Conservation (phyloP, 2,113 vertebrate species). For the Rostratula benghalensis region DNA sequence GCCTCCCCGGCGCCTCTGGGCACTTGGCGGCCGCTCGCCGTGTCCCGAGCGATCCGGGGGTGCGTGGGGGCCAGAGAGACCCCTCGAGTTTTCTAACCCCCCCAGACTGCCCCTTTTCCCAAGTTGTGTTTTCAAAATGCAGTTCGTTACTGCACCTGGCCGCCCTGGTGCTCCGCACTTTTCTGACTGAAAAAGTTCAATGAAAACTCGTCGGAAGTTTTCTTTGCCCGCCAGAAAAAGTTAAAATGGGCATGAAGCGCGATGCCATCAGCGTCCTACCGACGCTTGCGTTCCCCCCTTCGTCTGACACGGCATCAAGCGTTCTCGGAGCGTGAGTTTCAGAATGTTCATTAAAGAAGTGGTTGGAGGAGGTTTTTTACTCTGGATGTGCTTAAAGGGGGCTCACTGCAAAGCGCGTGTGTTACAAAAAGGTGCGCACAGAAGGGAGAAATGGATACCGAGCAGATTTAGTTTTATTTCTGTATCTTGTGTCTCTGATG, state of each 20-base stretch:
- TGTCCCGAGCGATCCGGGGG: not conserved
- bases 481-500: not conserved
- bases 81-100: not conserved
- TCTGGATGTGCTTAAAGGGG: rapidly evolving
- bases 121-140: not conserved
- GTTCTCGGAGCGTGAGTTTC: rapidly evolving
- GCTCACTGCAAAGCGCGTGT: rapidly evolving
- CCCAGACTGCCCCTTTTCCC: not conserved
- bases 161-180: not conserved
- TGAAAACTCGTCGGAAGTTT: not conserved
- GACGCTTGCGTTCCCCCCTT: not conserved
- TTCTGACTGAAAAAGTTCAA: no score
- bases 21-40: not conserved
- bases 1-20: no score
- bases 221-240: not conserved
- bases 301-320: rapidly evolving
- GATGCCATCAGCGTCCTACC: rapidly evolving
- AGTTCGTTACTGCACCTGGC: not conserved
- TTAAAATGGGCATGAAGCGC: rapidly evolving
- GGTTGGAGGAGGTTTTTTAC: no score
- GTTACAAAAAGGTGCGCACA: rapidly evolving
- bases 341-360: rapidly evolving
- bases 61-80: not conserved
- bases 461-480: not conserved
- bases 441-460: no score